These are phyloP conservation scores for Coremacera marginata DNA, from an alignment of 2,888 invertebrate genomes.

Conservation along the genomic window DNA sequence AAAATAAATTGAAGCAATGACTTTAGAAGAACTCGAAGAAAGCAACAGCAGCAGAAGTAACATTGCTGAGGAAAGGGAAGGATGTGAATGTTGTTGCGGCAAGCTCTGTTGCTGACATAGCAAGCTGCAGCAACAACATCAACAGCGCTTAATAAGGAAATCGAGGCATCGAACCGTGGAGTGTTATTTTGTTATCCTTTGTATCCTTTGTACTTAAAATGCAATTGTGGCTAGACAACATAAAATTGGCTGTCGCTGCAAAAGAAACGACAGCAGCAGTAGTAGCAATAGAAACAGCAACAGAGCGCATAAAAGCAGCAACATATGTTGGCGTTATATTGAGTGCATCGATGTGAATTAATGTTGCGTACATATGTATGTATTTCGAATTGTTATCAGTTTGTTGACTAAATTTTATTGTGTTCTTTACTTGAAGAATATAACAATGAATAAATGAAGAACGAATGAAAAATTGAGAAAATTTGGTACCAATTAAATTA, in stretches of 20 bases:
- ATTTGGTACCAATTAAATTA: too few relatives aligned
- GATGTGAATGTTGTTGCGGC: too few relatives aligned
- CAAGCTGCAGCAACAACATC: too few relatives aligned
- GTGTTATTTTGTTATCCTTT: neutral
- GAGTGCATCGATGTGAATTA: too few relatives aligned
- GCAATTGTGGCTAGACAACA: conserved; percentile 22
- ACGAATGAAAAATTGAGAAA: too few relatives aligned
- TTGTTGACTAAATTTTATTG: too few relatives aligned
- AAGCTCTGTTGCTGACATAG: neutral
- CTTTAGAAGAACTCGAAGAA: neutral
- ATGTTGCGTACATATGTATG: too few relatives aligned
- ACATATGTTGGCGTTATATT: neutral
- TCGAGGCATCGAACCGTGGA: neutral
- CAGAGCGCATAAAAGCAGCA: neutral
- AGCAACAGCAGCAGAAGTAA: neutral
- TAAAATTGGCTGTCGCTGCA: conserved; percentile 6
- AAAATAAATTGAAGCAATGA: neutral
- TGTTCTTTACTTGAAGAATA: too few relatives aligned
- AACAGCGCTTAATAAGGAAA: neutral
- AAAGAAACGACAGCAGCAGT: neutral
- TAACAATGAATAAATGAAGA: too few relatives aligned
- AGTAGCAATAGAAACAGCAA: too few relatives aligned
- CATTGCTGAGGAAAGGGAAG: too few relatives aligned
- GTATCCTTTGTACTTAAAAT: neutral
- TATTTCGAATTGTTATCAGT: too few relatives aligned